These are phyloP conservation scores for Poecilus cupreus DNA, from an alignment of 2,888 invertebrate genomes.

Conservation along the genomic window DNA sequence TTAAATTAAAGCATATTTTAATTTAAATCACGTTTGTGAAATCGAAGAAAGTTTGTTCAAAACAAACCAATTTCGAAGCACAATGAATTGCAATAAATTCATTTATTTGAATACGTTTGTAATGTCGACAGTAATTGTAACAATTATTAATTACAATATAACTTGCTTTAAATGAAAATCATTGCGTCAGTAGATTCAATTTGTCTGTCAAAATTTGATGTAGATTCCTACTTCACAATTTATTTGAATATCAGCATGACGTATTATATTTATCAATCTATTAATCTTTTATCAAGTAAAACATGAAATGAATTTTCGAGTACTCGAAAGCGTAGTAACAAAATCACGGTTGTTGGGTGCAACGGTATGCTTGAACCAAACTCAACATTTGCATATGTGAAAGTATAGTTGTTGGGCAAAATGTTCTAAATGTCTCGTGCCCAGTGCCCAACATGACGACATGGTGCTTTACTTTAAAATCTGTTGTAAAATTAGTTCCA, in stretches of 20 bases:
- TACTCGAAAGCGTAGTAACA: slow-evolving; percentile 3
- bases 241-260: neutral
- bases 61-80: too few relatives aligned
- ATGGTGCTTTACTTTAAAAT: neutral
- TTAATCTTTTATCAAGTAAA: neutral
- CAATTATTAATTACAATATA: too few relatives aligned
- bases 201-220: neutral
- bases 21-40: too few relatives aligned
- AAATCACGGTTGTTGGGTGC: neutral
- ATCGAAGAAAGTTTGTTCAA: too few relatives aligned
- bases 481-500: too few relatives aligned
- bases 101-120: too few relatives aligned
- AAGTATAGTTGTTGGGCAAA: slow-evolving; percentile 38
- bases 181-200: neutral
- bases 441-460: slow-evolving; percentile 27
- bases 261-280: neutral
- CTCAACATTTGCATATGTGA: slow-evolving; percentile 27
- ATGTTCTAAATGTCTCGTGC: slow-evolving; percentile 34
- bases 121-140: too few relatives aligned
- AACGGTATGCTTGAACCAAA: slow-evolving; percentile 12
- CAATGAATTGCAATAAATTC: too few relatives aligned
- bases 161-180: neutral
- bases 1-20: too few relatives aligned
- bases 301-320: slow-evolving; percentile 7
- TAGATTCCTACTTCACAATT: neutral